Evolutionary conservation across 1,140 invertebrate species (phyloP).

Genomic region (Drosophila equinoxialis): DNA sequence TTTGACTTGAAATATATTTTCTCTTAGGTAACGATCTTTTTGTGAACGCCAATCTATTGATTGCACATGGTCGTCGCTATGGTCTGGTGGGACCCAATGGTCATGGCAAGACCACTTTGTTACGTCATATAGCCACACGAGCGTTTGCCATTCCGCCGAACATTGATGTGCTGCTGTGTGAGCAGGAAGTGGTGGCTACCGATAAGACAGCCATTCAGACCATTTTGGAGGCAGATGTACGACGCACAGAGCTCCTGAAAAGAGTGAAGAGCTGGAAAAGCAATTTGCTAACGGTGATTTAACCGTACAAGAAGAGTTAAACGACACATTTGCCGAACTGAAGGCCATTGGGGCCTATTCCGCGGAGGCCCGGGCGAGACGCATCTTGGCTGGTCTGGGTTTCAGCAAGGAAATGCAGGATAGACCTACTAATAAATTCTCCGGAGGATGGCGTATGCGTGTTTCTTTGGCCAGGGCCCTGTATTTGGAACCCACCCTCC

Average conservation of each 20-base stretch:
- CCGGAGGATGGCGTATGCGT: slow-evolving; percentile 99
- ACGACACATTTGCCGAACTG: slow-evolving; percentile 97
- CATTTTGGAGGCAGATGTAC: slow-evolving; percentile 96
- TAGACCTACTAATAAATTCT: slow-evolving; percentile 96
- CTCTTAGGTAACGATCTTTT: slow-evolving; percentile 95
- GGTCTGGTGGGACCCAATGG: slow-evolving; percentile 99
- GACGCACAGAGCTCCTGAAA: slow-evolving; percentile 92
- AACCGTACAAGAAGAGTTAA: slow-evolving; percentile 90
- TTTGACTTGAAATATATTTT: not conserved
- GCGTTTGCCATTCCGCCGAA: slow-evolving; percentile 96
- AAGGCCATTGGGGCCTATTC: slow-evolving; percentile 98
- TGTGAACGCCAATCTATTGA: slow-evolving; percentile 97
- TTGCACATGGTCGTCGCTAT: slow-evolving; percentile 97
- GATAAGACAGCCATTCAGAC: slow-evolving; percentile 95
- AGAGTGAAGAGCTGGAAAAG: slow-evolving; percentile 92
- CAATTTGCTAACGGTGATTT: slow-evolving; percentile 87
- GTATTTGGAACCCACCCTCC: slow-evolving; percentile 96
- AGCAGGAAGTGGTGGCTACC: slow-evolving; percentile 99
- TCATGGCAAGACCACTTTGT: slow-evolving; percentile 99
- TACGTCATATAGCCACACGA: slow-evolving; percentile 95
- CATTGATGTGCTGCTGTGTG: slow-evolving; percentile 99
- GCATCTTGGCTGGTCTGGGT: slow-evolving; percentile 98
- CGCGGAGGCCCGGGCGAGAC: slow-evolving; percentile 95
- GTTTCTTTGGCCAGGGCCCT: slow-evolving; percentile 96
- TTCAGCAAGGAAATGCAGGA: slow-evolving; percentile 98